Evolutionary conservation across 2,113 vertebrate genomes (phyloP), one percentile per base, ranked within the genome.

Genomic region (Leucopsar rothschildi): DNA sequence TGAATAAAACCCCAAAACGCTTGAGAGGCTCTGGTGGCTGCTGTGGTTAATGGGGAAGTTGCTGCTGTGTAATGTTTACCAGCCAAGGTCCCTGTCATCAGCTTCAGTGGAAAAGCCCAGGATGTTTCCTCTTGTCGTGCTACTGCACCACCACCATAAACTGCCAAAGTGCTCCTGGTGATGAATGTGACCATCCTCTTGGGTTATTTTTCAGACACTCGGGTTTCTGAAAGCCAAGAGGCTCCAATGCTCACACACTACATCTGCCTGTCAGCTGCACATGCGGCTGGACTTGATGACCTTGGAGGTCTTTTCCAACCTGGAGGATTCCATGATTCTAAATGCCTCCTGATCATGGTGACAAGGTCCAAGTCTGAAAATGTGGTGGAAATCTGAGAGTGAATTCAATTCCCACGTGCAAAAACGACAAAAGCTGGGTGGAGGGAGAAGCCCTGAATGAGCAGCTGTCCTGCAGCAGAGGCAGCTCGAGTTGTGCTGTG

Each of bases 211-310:
- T 59, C n/a, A 33, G 55, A 39, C 27, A 27, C 3, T 11, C 28
- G 42, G 15, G n/a, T 73, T 84, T 70, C 31, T 25, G 56, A 63
- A 50, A 84, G 52, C 24, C n/a, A 37, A 31, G 37, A 39, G 18
- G 10, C 13, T 84, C n/a, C 22, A 10, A 2, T 3, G 63, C 7
- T 66, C 4, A 2, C 37, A 40, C 1, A 0, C 40, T 31, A 23
- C 6, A 1, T n/a, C 59, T 72, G 40, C 14, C 42, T 35, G 22
- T 22, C 69, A 63, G 56, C 33, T 55, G 31, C 28, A 63, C n/a
- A 17, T 4, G 1, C 19, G 53, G 45, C 24, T 55, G 63, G n/a
- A 15, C 47, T 55, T 11, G 29, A 13, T 40, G n/a, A 35, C 37
- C 87, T 35, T 31, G 47, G 63, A 82, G 21, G 40, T 16, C 6